phyloP scores from a whole-genome alignment of 2,797 vertebrate genomes.

The Hypotaenidia okinawae region DNA sequence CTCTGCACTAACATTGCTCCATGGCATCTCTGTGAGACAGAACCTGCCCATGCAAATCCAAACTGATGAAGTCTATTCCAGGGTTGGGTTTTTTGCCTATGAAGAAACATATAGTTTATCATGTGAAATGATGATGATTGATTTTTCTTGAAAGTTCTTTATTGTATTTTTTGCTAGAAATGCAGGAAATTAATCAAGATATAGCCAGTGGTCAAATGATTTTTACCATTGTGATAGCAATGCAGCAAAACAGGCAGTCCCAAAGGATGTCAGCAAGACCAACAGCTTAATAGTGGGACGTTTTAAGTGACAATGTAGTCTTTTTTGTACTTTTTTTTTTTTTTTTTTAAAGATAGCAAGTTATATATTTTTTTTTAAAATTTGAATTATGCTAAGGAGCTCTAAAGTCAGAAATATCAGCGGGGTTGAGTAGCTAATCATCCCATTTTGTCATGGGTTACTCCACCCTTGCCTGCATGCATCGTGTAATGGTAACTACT shows the following conservation, averaged over 20 bases:
- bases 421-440: neutral
- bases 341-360: no score
- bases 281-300: neutral
- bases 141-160: neutral
- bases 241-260: neutral
- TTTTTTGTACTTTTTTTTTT: neutral
- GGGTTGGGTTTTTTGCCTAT: neutral
- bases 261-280: neutral
- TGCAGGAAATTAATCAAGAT: neutral
- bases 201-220: neutral
- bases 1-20: neutral
- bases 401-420: neutral
- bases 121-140: neutral
- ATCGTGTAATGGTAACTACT: neutral
- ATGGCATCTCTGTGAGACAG: neutral
- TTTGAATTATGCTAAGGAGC: neutral
- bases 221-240: neutral
- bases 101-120: neutral
- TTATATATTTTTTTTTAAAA: neutral
- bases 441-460: neutral
- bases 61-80: neutral
- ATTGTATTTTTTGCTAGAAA: neutral
- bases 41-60: neutral
- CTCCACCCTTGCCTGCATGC: neutral
- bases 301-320: neutral